Conservation (phyloP, 2,888 invertebrate species). For the Arrhopalites spinosus region DNA sequence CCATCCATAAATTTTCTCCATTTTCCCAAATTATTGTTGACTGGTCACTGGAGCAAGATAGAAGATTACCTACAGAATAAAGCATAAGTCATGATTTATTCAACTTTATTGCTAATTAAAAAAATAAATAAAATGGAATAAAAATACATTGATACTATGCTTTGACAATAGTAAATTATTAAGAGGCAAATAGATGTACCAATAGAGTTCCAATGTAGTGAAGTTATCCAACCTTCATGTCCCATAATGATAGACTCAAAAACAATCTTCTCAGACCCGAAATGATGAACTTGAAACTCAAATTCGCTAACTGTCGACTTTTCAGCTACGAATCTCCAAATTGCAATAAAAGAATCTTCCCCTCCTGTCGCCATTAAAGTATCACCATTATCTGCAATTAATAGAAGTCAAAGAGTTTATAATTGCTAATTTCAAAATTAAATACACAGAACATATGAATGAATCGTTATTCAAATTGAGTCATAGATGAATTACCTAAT, state of each 20-base stretch:
- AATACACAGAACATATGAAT: not conserved
- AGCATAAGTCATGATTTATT: constrained; percentile 40
- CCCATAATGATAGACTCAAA: constrained; percentile 56
- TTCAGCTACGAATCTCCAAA: constrained; percentile 48
- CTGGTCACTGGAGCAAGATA: constrained; percentile 91
- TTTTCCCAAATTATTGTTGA: constrained; percentile 88
- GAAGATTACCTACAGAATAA: constrained; percentile 60
- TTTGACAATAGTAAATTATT: no score
- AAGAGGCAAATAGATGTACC: no score
- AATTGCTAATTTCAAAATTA: not conserved
- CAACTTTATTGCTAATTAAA: no score
- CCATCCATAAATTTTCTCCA: constrained; percentile 76
- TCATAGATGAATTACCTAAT: constrained; percentile 7
- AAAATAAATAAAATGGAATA: no score
- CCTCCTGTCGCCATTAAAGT: constrained; percentile 52
- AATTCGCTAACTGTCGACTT: constrained; percentile 44
- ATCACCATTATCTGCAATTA: constrained; percentile 23
- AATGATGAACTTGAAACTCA: constrained; percentile 53
- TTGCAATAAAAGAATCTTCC: constrained; percentile 53
- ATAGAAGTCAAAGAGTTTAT: not conserved
- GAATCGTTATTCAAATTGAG: not conserved
- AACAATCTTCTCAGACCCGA: constrained; percentile 44
- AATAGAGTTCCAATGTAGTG: constrained; percentile 46
- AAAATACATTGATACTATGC: no score
- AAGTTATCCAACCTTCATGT: constrained; percentile 56